A percentile compares a stretch with the other conserved stretches of the same genome.
Conservation (phyloP, 2,113 vertebrate genomes). For the Sigmodon hispidus region DNA sequence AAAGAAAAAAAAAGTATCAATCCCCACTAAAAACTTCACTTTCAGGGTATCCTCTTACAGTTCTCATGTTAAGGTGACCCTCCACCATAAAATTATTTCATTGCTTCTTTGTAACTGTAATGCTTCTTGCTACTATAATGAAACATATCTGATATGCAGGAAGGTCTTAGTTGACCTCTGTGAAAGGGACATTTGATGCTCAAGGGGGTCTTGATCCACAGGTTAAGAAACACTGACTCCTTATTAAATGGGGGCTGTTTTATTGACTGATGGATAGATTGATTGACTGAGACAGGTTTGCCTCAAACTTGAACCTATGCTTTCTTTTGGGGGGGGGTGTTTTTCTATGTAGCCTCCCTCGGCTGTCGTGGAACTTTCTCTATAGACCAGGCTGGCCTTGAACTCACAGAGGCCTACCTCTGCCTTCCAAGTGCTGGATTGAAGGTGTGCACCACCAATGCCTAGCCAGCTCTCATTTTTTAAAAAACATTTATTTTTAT, state of each 20-base stretch:
- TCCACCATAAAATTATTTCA: too few species aligned
- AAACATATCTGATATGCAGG: neutral
- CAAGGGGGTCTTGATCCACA: neutral
- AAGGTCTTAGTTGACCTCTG: neutral
- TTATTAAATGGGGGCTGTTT: neutral
- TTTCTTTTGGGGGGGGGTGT: too few species aligned
- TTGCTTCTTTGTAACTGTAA: too few species aligned
- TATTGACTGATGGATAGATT: too few species aligned
- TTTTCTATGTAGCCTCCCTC: too few species aligned
- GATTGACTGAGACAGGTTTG: neutral
- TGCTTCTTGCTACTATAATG: too few species aligned
- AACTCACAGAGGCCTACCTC: neutral
- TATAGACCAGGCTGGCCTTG: too few species aligned
- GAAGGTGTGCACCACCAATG: neutral
- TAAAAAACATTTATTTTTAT: too few species aligned
- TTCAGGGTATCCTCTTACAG: neutral
- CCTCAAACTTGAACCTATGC: neutral
- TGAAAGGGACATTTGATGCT: neutral
- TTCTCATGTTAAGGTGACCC: too few species aligned
- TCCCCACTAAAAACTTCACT: neutral
- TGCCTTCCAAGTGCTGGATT: neutral
- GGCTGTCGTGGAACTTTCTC: too few species aligned
- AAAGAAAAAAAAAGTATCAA: neutral
- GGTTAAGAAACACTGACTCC: neutral
- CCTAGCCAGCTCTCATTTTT: neutral